Conservation (phyloP, 2,888 invertebrate species). For the Cistogaster globosa region DNA sequence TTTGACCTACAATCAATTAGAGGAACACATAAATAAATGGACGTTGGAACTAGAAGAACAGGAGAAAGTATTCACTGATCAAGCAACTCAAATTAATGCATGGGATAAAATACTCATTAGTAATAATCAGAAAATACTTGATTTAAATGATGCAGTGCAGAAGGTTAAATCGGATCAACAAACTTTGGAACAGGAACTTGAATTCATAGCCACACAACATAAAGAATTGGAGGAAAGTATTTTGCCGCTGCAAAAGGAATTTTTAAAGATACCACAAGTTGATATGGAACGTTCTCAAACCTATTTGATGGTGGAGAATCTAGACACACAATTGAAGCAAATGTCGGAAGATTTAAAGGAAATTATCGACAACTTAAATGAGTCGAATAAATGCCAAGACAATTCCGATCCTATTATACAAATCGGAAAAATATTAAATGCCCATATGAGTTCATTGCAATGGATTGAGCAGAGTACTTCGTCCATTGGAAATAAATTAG, state of each 20-base stretch:
- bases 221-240: constrained; percentile 95
- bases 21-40: constrained; percentile 97
- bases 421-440: constrained; percentile 96
- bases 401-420: constrained; percentile 95
- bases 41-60: constrained; percentile 92
- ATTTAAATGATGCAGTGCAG: constrained; percentile 93
- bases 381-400: constrained; percentile 92
- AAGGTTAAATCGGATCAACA: constrained; percentile 94
- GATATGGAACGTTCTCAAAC: constrained; percentile 96
- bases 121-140: constrained; percentile 96
- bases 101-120: constrained; percentile 96
- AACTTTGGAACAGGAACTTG: constrained; percentile 94
- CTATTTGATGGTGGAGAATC: constrained; percentile 94
- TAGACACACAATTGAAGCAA: constrained; percentile 95
- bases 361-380: constrained; percentile 96
- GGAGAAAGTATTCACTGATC: constrained; percentile 94
- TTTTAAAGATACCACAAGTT: constrained; percentile 87
- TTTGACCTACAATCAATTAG: constrained; percentile 92
- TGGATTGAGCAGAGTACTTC: constrained; percentile 95
- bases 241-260: constrained; percentile 92
- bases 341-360: constrained; percentile 98
- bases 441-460: constrained; percentile 97
- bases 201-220: constrained; percentile 96
- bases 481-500: constrained; percentile 90
- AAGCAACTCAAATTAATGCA: constrained; percentile 96